These are phyloP conservation scores for Vulpes lagopus DNA, from an alignment of 2,113 vertebrate genomes.

Conservation along the genomic window DNA sequence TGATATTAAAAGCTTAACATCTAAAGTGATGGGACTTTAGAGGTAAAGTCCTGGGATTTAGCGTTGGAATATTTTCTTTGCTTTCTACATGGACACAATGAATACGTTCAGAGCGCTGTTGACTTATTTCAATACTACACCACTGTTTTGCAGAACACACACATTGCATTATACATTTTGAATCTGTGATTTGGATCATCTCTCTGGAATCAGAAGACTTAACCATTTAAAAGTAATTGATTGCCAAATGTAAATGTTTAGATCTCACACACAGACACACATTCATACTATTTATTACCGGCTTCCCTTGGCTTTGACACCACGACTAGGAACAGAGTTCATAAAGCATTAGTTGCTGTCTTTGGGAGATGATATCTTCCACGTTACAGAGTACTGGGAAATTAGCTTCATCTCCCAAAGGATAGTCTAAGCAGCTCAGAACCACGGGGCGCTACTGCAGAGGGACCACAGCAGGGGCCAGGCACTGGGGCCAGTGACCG, in stretches of 20 bases:
- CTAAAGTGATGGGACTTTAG: neutral
- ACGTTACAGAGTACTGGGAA: neutral
- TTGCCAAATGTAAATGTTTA: neutral
- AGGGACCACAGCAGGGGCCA: neutral
- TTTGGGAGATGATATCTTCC: neutral
- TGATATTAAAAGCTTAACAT: neutral
- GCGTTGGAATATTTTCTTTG: neutral
- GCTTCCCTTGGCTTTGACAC: neutral
- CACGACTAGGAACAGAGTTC: neutral
- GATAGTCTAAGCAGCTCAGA: neutral
- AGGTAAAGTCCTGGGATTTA: neutral
- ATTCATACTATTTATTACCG: neutral
- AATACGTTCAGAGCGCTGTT: neutral
- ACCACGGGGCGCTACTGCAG: too few species aligned
- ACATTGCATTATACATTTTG: neutral
- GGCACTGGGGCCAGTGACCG: neutral
- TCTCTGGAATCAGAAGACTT: neutral
- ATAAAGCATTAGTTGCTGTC: neutral
- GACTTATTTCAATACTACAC: neutral
- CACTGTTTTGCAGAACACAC: neutral
- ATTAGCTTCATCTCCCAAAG: neutral
- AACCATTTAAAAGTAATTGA: neutral
- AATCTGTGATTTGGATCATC: neutral
- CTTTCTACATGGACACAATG: neutral
- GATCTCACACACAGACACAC: neutral